Base-by-base conservation (phyloP, 1,140 invertebrate genomes). In the Calycopis cecrops region DNA sequence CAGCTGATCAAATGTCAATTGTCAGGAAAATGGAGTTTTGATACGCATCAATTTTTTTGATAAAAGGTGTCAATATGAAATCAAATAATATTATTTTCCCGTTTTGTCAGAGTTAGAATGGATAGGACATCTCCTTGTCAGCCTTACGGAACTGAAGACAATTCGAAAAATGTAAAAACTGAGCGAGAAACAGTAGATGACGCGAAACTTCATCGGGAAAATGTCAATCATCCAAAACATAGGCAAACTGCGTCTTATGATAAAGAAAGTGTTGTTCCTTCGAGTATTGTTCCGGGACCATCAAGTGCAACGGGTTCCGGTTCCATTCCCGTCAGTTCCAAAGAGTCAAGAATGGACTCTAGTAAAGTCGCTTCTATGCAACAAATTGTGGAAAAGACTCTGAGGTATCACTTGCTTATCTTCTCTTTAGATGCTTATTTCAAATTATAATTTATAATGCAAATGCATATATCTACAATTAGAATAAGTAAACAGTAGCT, bases 171-270 rank as follows among this genome's bases (percentile, higher is more conserved):
- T 73, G 72, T 82, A 65, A 85, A 85, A 82, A 72, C 73, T 61
- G 83, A 87, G 62, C 71, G 69, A 76, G 83, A 83, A 77, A 71
- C 76, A 81, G 79, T 76, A 71, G 83, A 83, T 86, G 83, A 86
- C 83, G 80, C 83, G 76, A 86, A 86, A 86, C 83, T 84, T 86
- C 83, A 84, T 83, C 76, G 78, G 74, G 83, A 86, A 85, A 83
- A 86, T 86, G 83, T 85, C 83, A 86, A 86, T 84, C 82, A 85
- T 85, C 79, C 83, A 86, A 86, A 86, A 86, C 83, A 86, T 83
- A 86, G 81, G 81, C 80, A 86, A 86, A 84, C 75, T 86, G 83
- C 83, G 83, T 86, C 83, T 86, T 84, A 86, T 70, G 74, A 79
- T 86, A 84, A 85, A 83, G 83, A 84, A 76, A 81, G 73, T 81